A percentile compares a stretch with the other conserved stretches of the same genome.
These are phyloP conservation scores for Charadrius vociferus DNA, from an alignment of 2,113 vertebrate genomes.

Conservation along the genomic window DNA sequence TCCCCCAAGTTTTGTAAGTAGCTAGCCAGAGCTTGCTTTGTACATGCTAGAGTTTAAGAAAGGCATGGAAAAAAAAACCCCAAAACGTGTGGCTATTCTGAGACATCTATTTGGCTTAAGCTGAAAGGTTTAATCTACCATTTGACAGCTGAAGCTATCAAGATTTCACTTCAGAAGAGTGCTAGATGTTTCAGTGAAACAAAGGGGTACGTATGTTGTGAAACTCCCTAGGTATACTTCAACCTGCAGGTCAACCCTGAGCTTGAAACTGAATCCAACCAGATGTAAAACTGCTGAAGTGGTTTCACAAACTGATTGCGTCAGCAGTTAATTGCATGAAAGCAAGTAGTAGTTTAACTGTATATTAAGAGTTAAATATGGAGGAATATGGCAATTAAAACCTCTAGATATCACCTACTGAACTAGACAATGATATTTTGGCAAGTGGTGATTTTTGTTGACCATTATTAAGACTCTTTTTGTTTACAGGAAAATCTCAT, in stretches of 20 bases:
- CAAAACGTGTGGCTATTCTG: not conserved
- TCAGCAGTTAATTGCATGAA: not conserved
- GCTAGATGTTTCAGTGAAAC: not conserved
- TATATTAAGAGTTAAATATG: not conserved
- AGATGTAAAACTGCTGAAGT: not conserved
- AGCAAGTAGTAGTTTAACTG: not conserved
- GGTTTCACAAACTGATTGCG: not conserved
- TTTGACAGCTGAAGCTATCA: not conserved
- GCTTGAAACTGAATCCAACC: not conserved
- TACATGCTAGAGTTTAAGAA: not conserved
- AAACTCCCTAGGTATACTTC: not conserved
- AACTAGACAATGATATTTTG: not conserved
- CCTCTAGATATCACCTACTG: not conserved
- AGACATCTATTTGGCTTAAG: not conserved
- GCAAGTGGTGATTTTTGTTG: not conserved
- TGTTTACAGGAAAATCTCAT: conserved; percentile 91
- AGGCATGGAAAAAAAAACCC: not conserved
- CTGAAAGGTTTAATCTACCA: not conserved
- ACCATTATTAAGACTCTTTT: not conserved
- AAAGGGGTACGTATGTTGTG: not conserved
- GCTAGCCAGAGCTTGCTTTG: not conserved
- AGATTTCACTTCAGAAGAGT: not conserved
- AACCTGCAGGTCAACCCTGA: not conserved
- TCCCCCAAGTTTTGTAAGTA: not conserved
- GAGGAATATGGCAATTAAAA: not conserved